Percentiles rank a stretch among this genome's conserved stretches.
Evolutionary conservation across 2,888 invertebrate genomes (phyloP).

Genomic region (Julus scanicus): DNA sequence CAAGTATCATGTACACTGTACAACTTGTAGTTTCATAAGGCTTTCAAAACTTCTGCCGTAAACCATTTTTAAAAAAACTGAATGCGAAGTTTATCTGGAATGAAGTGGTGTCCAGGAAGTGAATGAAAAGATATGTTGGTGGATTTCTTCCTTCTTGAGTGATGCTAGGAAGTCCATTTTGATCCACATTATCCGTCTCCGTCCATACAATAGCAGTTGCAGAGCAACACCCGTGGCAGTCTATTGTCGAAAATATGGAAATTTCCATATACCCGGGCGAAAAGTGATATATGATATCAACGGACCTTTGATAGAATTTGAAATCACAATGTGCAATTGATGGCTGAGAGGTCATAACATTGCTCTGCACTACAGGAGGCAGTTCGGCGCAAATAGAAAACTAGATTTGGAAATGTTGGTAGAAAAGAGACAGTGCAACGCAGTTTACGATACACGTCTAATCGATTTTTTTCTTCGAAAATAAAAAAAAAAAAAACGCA

Average conservation of each 20-base stretch:
- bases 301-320: constrained; percentile 31
- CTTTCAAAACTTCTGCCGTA: neutral
- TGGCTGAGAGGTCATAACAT: constrained; percentile 17
- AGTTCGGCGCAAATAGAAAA: constrained; percentile 26
- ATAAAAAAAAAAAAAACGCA: neutral
- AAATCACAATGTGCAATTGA: constrained; percentile 40
- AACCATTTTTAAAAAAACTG: neutral
- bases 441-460: constrained; percentile 6
- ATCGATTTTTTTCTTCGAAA: constrained; percentile 22
- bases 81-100: neutral
- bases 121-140: constrained; percentile 15
- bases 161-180: constrained; percentile 45
- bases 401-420: constrained; percentile 17
- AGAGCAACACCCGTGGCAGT: constrained; percentile 37
- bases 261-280: constrained; percentile 24
- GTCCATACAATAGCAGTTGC: constrained; percentile 39
- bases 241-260: constrained; percentile 20
- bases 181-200: neutral
- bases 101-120: constrained; percentile 12
- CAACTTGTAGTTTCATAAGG: too few species aligned
- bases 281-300: constrained; percentile 31
- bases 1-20: too few species aligned
- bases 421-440: neutral
- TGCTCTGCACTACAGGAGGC: constrained; percentile 20
- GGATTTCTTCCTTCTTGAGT: constrained; percentile 36